Evolutionary conservation across 92 coral and sea anemone genomes (phyloP).

Genomic region (Bergia puertoricense): DNA sequence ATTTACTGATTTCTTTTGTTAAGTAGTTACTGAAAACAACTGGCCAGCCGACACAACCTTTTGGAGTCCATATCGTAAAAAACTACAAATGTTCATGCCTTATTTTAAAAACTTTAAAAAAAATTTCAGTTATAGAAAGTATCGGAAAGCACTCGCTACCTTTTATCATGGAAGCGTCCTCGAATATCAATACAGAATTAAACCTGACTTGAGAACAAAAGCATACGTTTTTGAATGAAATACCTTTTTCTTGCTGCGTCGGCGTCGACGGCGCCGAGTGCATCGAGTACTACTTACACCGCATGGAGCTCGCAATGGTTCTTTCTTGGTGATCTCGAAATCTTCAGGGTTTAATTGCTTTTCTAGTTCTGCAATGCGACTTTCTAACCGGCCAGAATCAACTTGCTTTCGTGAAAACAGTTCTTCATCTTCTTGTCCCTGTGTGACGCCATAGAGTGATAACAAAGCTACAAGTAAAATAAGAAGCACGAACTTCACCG

Average conservation of each 20-base stretch:
- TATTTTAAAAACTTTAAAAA: too few relatives aligned
- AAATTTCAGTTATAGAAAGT: too few relatives aligned
- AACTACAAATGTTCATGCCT: too few relatives aligned
- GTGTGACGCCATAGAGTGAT: not conserved
- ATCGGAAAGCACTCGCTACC: not conserved
- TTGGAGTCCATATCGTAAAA: too few relatives aligned
- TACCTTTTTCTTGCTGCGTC: conserved; percentile 5
- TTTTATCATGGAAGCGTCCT: not conserved
- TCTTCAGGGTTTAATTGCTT: not conserved
- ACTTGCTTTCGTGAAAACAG: not conserved
- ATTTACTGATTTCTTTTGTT: not conserved
- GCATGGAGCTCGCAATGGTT: not conserved
- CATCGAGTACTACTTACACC: not conserved
- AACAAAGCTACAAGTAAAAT: not conserved
- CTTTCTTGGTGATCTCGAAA: not conserved
- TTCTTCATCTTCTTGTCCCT: not conserved
- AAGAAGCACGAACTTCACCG: not conserved
- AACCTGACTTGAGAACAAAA: not conserved
- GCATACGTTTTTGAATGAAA: not conserved
- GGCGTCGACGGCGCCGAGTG: conserved; percentile 3
- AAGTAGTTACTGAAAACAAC: not conserved
- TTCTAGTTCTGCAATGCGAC: not conserved
- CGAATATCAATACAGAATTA: not conserved
- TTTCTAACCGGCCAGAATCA: not conserved
- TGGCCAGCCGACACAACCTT: not conserved